Percentiles rank a stretch among this genome's conserved stretches.
These are phyloP conservation scores for Ptychochromis oligacanthus DNA, from an alignment of 2,113 vertebrate genomes.

Conservation along the genomic window DNA sequence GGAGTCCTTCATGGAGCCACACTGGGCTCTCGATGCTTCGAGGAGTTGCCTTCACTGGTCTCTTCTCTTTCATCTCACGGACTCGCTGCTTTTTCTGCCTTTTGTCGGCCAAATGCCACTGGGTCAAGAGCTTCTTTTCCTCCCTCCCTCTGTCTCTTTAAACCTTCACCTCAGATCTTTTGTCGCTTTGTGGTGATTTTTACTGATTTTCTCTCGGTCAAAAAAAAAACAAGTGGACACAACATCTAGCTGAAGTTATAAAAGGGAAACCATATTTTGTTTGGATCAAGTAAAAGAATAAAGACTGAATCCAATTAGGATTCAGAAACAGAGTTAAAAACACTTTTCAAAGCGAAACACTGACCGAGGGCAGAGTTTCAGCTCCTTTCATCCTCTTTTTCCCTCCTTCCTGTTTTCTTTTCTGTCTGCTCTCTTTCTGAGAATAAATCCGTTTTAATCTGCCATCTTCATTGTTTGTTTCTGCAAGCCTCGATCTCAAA, in stretches of 20 bases:
- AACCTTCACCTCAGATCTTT: not conserved
- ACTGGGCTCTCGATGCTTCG: not conserved
- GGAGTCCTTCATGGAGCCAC: constrained; percentile 1
- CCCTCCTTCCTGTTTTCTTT: not conserved
- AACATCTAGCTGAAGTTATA: too few relatives aligned
- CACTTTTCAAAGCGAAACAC: too few relatives aligned
- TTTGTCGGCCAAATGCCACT: not conserved
- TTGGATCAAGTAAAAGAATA: too few relatives aligned
- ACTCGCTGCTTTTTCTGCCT: not conserved
- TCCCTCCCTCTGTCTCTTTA: not conserved
- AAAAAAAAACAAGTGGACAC: too few relatives aligned
- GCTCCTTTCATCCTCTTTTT: not conserved
- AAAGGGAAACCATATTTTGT: too few relatives aligned
- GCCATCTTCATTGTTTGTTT: not conserved
- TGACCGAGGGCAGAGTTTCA: not conserved
- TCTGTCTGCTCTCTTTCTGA: not conserved
- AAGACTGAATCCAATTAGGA: too few relatives aligned
- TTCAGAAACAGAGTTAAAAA: too few relatives aligned
- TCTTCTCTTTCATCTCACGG: not conserved
- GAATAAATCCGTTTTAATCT: not conserved
- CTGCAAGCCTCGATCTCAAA: not conserved
- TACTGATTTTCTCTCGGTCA: not conserved
- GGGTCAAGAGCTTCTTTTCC: not conserved
- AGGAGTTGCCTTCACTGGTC: not conserved
- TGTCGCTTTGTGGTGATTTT: not conserved